A percentile compares a stretch with the other conserved stretches of the same genome.
Evolutionary conservation across 2,113 vertebrate genomes (phyloP).

Genomic region (Cryptotis parvus): DNA sequence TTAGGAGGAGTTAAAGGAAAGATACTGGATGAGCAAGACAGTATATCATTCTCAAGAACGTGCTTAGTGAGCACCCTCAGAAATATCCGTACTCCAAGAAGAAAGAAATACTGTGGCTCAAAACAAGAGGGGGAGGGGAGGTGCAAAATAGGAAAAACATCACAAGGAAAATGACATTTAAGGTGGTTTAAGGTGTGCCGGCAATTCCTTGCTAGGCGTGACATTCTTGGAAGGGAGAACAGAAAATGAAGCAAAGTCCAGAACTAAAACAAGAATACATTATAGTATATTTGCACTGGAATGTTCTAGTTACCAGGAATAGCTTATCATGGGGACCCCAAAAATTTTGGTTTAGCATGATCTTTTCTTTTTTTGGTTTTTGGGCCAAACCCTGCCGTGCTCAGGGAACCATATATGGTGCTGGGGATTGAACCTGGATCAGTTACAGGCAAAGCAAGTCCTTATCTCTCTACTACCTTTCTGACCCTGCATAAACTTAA

Average conservation of each 20-base stretch:
- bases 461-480: neutral
- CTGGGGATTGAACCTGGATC: too few species aligned
- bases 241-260: constrained; percentile 44
- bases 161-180: neutral
- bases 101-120: neutral
- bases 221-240: constrained; percentile 33
- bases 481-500: too few species aligned
- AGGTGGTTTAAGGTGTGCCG: neutral
- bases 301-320: neutral
- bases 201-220: neutral
- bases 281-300: too few species aligned
- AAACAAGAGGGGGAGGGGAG: neutral
- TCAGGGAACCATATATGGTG: too few species aligned
- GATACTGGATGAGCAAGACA: neutral
- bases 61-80: neutral
- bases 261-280: constrained; percentile 45
- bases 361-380: too few species aligned
- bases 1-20: constrained; percentile 26
- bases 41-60: constrained; percentile 37
- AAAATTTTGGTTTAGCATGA: neutral
- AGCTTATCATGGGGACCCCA: neutral
- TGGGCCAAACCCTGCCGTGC: too few species aligned
- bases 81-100: neutral
- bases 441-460: too few species aligned
- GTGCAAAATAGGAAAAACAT: neutral